These are phyloP conservation scores for Drosophila hydei DNA, from an alignment of 1,140 invertebrate species.

Conservation along the genomic window DNA sequence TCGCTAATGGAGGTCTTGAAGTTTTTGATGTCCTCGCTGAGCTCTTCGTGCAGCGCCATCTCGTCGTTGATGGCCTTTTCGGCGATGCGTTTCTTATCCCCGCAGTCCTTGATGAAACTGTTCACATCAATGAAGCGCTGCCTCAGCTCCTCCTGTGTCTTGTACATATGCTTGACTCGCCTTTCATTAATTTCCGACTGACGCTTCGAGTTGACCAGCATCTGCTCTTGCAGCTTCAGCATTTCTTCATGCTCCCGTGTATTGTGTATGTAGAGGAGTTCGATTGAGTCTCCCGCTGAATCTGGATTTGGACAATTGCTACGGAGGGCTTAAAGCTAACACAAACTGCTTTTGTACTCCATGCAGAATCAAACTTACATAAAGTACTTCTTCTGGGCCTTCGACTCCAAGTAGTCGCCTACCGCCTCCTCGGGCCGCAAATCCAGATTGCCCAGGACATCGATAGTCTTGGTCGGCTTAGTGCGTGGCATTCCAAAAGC, in stretches of 20 bases:
- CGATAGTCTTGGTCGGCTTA: conserved; percentile 76
- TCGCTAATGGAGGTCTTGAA: conserved; percentile 63
- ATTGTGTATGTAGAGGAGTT: conserved; percentile 73
- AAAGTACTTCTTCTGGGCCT: conserved; percentile 71
- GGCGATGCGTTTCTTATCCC: conserved; percentile 65
- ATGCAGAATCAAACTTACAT: conserved; percentile 56
- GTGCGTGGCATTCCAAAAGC: conserved; percentile 69
- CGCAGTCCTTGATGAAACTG: conserved; percentile 79
- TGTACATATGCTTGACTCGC: conserved; percentile 69
- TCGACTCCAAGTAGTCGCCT: conserved; percentile 67
- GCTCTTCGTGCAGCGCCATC: conserved; percentile 54
- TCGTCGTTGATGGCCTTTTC: conserved; percentile 61
- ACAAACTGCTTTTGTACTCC: fast-evolving
- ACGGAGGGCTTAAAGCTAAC: neutral
- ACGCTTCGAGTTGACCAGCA: conserved; percentile 59
- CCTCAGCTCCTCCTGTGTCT: conserved; percentile 67
- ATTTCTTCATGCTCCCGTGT: conserved; percentile 69
- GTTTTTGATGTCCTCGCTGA: conserved; percentile 59
- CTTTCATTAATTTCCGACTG: conserved; percentile 58
- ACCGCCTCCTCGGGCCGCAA: conserved; percentile 76
- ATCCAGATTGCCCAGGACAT: conserved; percentile 79
- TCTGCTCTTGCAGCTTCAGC: conserved; percentile 67
- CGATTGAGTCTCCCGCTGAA: conserved; percentile 71
- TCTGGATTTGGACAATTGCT: conserved; percentile 75
- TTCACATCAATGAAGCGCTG: conserved; percentile 79